Conservation (phyloP, 1,140 invertebrate species). For the Drosophila simulans region DNA sequence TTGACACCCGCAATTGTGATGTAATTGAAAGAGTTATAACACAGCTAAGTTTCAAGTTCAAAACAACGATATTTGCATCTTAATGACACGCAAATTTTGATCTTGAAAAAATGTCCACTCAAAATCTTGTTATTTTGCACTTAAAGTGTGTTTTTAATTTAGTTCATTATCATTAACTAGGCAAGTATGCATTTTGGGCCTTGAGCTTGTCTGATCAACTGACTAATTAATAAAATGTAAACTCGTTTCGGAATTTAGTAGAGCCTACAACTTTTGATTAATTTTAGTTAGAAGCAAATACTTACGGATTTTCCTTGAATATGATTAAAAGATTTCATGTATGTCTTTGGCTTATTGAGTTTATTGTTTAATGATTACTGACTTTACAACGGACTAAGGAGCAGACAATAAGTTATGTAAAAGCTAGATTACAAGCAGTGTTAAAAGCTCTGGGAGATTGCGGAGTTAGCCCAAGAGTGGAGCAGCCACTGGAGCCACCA, state of each 20-base stretch:
- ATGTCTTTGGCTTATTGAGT: slow-evolving; percentile 58
- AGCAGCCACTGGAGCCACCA: slow-evolving; percentile 50
- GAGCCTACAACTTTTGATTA: not conserved
- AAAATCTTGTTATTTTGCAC: not conserved
- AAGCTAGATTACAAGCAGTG: too few relatives aligned
- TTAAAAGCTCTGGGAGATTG: not conserved
- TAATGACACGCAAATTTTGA: slow-evolving; percentile 13
- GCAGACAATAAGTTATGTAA: slow-evolving; percentile 72
- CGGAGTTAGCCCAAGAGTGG: slow-evolving; percentile 54
- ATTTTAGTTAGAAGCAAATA: not conserved
- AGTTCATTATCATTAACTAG: slow-evolving; percentile 36
- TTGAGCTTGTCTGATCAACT: slow-evolving; percentile 32
- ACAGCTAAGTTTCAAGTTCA: not conserved
- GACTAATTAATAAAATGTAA: slow-evolving; percentile 36
- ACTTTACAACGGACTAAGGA: slow-evolving; percentile 37
- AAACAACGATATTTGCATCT: not conserved
- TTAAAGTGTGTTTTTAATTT: slow-evolving; percentile 10
- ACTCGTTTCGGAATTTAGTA: slow-evolving; percentile 13
- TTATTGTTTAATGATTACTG: slow-evolving; percentile 60
- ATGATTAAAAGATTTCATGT: not conserved
- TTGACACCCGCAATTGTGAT: not conserved
- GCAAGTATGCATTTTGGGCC: slow-evolving; percentile 5
- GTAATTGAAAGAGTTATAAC: not conserved
- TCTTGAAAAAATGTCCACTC: slow-evolving; percentile 16
- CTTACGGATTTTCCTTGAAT: not conserved